A percentile compares a stretch with the other conserved stretches of the same genome.
Conservation (phyloP, 2,797 vertebrate species). For the Cuculus canorus region DNA sequence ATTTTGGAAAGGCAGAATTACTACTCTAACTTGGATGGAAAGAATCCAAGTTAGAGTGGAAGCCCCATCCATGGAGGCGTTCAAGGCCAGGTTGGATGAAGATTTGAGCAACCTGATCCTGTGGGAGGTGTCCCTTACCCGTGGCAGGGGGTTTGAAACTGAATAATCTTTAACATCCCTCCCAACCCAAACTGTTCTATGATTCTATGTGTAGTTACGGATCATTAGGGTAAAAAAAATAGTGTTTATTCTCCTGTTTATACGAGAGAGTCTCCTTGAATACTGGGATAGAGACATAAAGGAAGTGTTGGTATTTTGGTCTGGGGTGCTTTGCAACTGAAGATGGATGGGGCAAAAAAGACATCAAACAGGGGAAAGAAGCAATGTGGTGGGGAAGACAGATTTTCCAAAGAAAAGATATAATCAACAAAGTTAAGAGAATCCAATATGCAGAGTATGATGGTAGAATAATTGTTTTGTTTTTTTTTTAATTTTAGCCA, state of each 20-base stretch:
- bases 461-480: not conserved
- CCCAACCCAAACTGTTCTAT: no score
- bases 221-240: not conserved
- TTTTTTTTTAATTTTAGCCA: not conserved
- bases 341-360: not conserved
- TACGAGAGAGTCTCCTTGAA: not conserved
- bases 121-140: no score
- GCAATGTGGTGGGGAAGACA: not conserved
- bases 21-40: not conserved
- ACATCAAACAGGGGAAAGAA: not conserved
- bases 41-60: not conserved
- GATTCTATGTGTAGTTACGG: not conserved
- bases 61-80: no score
- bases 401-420: not conserved
- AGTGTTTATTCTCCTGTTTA: not conserved
- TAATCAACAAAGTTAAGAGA: not conserved
- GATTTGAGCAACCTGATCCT: no score
- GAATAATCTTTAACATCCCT: no score
- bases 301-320: not conserved
- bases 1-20: not conserved
- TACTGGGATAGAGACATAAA: not conserved
- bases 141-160: no score
- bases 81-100: no score
- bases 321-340: not conserved
- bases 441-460: not conserved